A percentile compares a stretch with the other conserved stretches of the same genome.
phyloP scores from a whole-genome alignment of 2,113 vertebrate species.

The Eira barbara region DNA sequence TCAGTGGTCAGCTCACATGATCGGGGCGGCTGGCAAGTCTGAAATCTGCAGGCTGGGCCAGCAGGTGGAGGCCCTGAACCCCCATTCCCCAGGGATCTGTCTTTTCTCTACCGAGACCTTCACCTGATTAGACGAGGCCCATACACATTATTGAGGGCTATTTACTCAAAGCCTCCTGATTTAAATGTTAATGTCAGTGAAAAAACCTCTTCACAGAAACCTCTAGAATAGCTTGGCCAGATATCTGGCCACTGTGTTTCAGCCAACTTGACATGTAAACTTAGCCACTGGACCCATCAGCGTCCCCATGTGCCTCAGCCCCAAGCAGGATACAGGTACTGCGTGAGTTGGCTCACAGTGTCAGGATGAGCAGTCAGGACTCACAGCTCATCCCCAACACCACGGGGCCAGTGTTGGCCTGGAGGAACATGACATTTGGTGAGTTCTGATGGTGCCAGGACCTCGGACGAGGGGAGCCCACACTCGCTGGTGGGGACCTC shows the following conservation, averaged over 20 bases:
- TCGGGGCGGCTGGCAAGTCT: background rate
- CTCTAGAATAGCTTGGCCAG: background rate
- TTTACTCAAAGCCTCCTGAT: background rate
- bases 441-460: background rate
- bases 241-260: accelerated
- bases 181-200: background rate
- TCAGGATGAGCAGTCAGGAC: background rate
- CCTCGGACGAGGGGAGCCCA: accelerated
- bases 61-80: background rate
- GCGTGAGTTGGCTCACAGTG: background rate
- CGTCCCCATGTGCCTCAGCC: background rate
- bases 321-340: accelerated
- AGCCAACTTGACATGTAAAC: background rate
- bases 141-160: background rate
- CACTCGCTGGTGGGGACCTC: accelerated
- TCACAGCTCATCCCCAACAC: background rate
- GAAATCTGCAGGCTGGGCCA: background rate
- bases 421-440: background rate
- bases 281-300: background rate
- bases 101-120: background rate
- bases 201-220: background rate
- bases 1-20: background rate
- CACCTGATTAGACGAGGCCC: background rate
- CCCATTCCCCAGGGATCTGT: too few species aligned
- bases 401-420: accelerated